Evolutionary conservation across 2,113 vertebrate genomes (phyloP).

Genomic region (Aphelocoma coerulescens): DNA sequence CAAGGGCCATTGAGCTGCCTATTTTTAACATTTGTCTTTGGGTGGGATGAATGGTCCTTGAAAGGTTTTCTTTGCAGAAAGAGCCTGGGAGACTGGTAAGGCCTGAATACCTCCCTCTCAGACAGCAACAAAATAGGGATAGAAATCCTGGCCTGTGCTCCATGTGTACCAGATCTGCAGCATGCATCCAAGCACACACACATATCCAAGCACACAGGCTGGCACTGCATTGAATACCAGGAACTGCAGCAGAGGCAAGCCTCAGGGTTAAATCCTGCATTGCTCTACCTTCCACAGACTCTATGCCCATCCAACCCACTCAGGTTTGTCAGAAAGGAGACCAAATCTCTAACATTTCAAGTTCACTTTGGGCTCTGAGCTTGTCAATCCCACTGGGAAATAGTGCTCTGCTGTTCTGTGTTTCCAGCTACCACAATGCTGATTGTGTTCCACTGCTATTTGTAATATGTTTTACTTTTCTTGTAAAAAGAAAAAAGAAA

Average conservation of each 20-base stretch:
- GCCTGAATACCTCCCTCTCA: background rate
- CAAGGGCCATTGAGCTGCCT: background rate
- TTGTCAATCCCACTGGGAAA: background rate
- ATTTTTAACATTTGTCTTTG: background rate
- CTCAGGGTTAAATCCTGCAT: background rate
- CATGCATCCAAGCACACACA: background rate
- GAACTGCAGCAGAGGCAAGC: slow-evolving; percentile 3
- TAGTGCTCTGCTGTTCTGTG: background rate
- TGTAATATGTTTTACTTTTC: slow-evolving; percentile 12
- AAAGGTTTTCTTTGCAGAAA: background rate
- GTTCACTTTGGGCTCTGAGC: slow-evolving; percentile 17
- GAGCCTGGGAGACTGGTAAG: background rate
- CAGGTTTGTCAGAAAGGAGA: slow-evolving; percentile 54
- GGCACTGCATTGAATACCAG: background rate
- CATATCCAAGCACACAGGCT: background rate
- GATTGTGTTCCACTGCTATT: background rate
- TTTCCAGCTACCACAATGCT: background rate
- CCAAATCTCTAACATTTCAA: background rate
- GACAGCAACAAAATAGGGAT: background rate
- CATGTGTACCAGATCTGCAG: background rate
- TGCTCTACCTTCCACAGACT: background rate
- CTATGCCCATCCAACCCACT: background rate
- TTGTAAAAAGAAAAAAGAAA: background rate
- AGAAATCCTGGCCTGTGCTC: background rate
- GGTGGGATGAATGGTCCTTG: background rate